Base-by-base conservation (phyloP, 2,797 vertebrate genomes). In the Hemibagrus guttatus region DNA sequence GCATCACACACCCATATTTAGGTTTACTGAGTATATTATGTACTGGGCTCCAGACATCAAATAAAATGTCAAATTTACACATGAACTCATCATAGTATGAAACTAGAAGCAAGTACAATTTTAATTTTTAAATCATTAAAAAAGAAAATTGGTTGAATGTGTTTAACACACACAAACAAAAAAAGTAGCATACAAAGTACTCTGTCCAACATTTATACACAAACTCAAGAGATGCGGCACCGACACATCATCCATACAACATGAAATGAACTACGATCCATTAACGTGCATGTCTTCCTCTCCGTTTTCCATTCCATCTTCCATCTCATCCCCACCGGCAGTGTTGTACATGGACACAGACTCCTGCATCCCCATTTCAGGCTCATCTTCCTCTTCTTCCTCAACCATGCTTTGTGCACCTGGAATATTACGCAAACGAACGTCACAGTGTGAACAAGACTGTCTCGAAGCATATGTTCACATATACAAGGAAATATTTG, bases 211-310 rank as follows among this genome's bases (percentile, higher is more conserved):
- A 84, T 80, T 69, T 76, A 42, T 87, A 81, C 61, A 86, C 54
- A 66, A 81, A 49, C 31, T 58, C 39, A 52, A 75, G 66, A 56
- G 31, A 7, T n/a, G 56, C 52, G 80, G 11, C 0, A 54, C 54
- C 8, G n/a, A 75, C 63, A 35, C 28, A 80, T 54, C 56, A 83
- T 58, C 28, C 21, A 21, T 21, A 26, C 61, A 78, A 14, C 35
- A 42, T 6, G 13, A 82, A 74, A 39, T 81, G 3, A 87, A 80
- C 26, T 56, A 87, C 54, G 61, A 97, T 6, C 97, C 97, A 5
- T 98, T 98, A 26, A 96, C 93, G 78, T 95, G 94, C 0, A 93
- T 63, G 68, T 97, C 96, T 68, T 96, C 95, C 1, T 84, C 84
- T 79, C 63, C 68, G 0, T 89, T 83, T 58, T 80, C 85, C 19